A percentile compares a stretch with the other conserved stretches of the same genome.
Evolutionary conservation across 2,113 vertebrate species (phyloP).

Genomic region (Sinocyclocheilus anophthalmus): DNA sequence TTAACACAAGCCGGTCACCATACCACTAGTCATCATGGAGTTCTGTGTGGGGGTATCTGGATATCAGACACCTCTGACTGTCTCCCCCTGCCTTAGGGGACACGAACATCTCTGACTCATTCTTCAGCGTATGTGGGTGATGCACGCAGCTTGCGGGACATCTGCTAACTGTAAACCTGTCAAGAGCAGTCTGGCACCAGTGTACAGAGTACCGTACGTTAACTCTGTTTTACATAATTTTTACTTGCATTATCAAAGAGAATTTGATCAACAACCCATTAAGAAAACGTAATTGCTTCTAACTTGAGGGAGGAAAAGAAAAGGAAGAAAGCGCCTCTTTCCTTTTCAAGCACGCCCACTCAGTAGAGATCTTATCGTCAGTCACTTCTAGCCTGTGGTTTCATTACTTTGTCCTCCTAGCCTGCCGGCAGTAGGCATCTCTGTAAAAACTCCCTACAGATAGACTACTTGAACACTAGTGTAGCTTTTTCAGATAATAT

Average conservation of each 20-base stretch:
- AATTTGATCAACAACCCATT: conserved; percentile 16
- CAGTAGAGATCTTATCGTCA: conserved; percentile 24
- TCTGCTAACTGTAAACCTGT: conserved; percentile 44
- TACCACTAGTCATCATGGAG: conserved; percentile 12
- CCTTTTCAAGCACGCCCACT: conserved; percentile 31
- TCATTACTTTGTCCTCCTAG: conserved; percentile 8
- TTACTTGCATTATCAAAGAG: conserved; percentile 21
- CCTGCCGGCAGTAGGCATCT: not conserved
- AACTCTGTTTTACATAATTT: conserved; percentile 13
- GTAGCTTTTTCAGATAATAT: not conserved
- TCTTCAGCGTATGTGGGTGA: conserved; percentile 34
- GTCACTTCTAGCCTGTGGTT: conserved; percentile 1
- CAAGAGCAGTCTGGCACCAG: conserved; percentile 28
- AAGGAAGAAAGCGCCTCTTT: not conserved
- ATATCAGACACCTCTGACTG: conserved; percentile 32
- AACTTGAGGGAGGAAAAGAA: not conserved
- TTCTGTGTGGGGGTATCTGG: conserved; percentile 6
- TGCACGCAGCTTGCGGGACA: conserved; percentile 34
- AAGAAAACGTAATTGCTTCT: conserved; percentile 8
- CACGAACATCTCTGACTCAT: conserved; percentile 36
- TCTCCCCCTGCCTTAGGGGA: conserved; percentile 24
- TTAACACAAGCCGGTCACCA: conserved; percentile 12
- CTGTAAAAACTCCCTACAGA: not conserved
- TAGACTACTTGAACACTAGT: not conserved
- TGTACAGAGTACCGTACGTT: not conserved